Base-by-base conservation (phyloP, 2,888 invertebrate species). In the Ptychoptera contaminata region DNA sequence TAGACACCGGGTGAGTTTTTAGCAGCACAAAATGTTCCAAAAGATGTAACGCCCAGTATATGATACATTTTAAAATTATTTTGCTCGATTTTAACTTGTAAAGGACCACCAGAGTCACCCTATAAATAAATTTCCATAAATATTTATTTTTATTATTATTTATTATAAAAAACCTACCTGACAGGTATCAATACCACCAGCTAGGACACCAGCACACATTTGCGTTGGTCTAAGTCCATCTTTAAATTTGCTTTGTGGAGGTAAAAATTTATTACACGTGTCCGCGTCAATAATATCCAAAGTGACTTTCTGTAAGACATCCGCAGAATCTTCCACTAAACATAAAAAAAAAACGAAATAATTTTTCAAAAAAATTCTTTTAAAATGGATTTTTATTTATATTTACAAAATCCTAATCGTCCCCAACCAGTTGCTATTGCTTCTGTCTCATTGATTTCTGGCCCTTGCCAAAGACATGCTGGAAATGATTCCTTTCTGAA, bases 361-460 rank as follows among this genome's bases (percentile, higher is more conserved):
- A 23, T 5, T 23, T 23, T 23, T 5, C 23, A 14, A 14, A 15
- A 14, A 6, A 14, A 14, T 15, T 10, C 7, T 14, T 9, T 6
- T 14, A 2, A 37, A 5, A 14, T 14, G 12, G 6, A 15, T 14
- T 14, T 15, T 14, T 37, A 15, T 15, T 3, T 37, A 37, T 9
- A 12, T 5, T 37, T 37, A 37, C 37, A 15, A 45, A 30, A 36
- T 11, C 16, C 30, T 16, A 16, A 16, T 9, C 60, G 58, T 14
- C 66, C 66, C 66, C 66, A 66, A 38, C 66, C 66, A 4, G 59
- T 58, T 6, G 67, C 67, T 16, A 56, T 51, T 6, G 56, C 44
- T 36, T 52, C 56, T 0, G 59, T 54, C 30, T 55, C 32, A 47
- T 63, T 62, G 1, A 51, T 39, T 8, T 44, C 40, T 11, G 44